Evolutionary conservation across 2,113 vertebrate species (phyloP), one percentile per base, ranked within the genome.

Genomic region (Aspiorhynchus laticeps): DNA sequence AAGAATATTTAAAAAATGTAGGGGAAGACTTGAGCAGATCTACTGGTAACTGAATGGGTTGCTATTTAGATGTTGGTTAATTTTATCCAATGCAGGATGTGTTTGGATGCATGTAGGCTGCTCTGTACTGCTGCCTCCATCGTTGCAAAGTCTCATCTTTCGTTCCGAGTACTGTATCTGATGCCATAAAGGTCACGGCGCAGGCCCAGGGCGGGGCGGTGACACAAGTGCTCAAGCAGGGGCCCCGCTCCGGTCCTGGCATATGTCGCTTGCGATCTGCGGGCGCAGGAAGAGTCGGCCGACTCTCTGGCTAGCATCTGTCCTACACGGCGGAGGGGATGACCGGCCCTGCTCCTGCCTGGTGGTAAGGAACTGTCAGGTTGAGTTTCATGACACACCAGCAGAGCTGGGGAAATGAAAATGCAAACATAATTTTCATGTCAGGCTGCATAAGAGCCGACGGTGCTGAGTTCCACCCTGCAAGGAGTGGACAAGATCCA

Each of bases 341-440:
- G 88, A 84, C 86, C 86, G 67, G 75, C 71, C 84, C 78, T 83
- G 65, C 86, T 91, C 80, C 92, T 95, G 94, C 94, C 95, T 93
- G 92, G 92, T 95, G 94, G 94, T 94, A 92, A 94, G 93, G 88
- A 94, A 91, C 94, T 95, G 94, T 95, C 95, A 95, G 93, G 92
- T 88, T 90, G 91, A 87, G 93, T 95, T 95, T 94, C 90, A 90
- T 93, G 93, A 94, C 48, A 88, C 91, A 94, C 92, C 93, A 93
- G 94, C 91, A 85, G 91, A 90, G 91, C 90, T 88, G 89, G 93
- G 38, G 91, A 94, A 95, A 94, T 93, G 91, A 95, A 94, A 95
- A 94, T 92, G 93, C 93, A 94, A 95, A 95, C 95, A 95, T 95
- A 95, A 95, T 95, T 95, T 95, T 89, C 88, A 86, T 91, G 94